These are phyloP conservation scores for Astatoreochromis straeleni DNA, from an alignment of 2,113 vertebrate species.

Conservation along the genomic window DNA sequence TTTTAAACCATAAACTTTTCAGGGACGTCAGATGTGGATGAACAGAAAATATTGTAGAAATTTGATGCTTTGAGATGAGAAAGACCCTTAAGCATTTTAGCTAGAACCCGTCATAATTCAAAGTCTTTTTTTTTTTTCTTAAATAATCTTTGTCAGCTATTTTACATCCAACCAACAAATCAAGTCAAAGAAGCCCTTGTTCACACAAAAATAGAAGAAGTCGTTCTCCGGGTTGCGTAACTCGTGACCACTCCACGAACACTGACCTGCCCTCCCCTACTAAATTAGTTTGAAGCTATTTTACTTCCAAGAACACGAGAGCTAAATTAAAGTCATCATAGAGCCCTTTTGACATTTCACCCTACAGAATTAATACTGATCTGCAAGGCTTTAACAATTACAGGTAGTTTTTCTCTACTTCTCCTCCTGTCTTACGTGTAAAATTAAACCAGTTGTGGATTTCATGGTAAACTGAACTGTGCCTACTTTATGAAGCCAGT, in stretches of 20 bases:
- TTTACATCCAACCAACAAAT: background rate
- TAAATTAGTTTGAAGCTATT: background rate
- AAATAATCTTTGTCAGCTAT: background rate
- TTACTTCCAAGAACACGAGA: background rate
- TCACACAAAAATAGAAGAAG: background rate
- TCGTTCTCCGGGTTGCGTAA: background rate
- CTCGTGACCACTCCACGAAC: background rate
- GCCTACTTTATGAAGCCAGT: background rate
- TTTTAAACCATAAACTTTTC: background rate
- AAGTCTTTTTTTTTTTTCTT: background rate
- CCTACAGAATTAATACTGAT: background rate
- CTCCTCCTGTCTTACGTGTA: background rate
- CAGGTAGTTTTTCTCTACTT: background rate
- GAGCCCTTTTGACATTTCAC: background rate
- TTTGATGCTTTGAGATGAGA: background rate
- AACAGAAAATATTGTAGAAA: background rate
- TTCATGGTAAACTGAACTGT: background rate
- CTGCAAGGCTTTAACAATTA: background rate
- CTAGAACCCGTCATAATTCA: background rate
- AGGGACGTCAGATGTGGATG: background rate
- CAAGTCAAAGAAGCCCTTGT: background rate
- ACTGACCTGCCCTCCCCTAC: background rate
- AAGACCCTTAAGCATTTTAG: background rate
- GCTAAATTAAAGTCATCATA: background rate
- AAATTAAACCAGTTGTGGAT: background rate